A percentile compares a stretch with the other conserved stretches of the same genome.
Conservation (phyloP, 2,888 invertebrate genomes). For the Mesorhabditis spiculigera region DNA sequence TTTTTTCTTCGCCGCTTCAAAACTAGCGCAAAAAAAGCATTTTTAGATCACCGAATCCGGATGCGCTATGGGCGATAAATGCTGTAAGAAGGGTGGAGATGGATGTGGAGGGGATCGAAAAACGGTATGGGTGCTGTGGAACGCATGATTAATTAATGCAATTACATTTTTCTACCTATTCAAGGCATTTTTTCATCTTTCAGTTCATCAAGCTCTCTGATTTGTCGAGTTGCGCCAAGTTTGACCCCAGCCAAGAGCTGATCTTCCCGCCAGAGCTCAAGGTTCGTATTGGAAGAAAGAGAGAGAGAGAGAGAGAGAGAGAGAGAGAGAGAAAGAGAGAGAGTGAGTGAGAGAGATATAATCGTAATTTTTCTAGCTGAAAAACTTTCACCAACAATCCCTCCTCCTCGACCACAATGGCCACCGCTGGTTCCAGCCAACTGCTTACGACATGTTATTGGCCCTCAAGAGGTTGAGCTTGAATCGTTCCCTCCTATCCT, state of each 20-base stretch:
- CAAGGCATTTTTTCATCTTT: conserved; percentile 1
- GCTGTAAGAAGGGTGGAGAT: conserved; percentile 27
- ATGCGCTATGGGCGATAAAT: conserved; percentile 49
- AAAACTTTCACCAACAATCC: conserved; percentile 28
- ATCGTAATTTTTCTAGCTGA: conserved; percentile 24
- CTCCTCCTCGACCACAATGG: conserved; percentile 27
- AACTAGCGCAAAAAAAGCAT: background rate
- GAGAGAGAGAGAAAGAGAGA: too few species aligned
- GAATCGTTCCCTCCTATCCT: too few species aligned
- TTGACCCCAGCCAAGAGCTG: conserved; percentile 79
- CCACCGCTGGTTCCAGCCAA: conserved; percentile 47
- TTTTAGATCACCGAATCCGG: conserved; percentile 19
- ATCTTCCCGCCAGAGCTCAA: conserved; percentile 83
- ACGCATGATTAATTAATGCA: background rate
- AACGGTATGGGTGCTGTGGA: background rate
- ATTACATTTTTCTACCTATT: too few species aligned
- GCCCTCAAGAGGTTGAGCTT: conserved; percentile 3
- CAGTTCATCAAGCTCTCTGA: conserved; percentile 34
- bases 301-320: too few species aligned
- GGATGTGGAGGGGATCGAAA: conserved; percentile 8
- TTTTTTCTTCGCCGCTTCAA: too few species aligned
- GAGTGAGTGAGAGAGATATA: too few species aligned
- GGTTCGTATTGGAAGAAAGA: conserved; percentile 15
- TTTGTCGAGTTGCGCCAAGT: conserved; percentile 56
- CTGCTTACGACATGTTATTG: conserved; percentile 14